Evolutionary conservation across 2,797 vertebrate species (phyloP).

Genomic region (Sternarchorhynchus goeldii): DNA sequence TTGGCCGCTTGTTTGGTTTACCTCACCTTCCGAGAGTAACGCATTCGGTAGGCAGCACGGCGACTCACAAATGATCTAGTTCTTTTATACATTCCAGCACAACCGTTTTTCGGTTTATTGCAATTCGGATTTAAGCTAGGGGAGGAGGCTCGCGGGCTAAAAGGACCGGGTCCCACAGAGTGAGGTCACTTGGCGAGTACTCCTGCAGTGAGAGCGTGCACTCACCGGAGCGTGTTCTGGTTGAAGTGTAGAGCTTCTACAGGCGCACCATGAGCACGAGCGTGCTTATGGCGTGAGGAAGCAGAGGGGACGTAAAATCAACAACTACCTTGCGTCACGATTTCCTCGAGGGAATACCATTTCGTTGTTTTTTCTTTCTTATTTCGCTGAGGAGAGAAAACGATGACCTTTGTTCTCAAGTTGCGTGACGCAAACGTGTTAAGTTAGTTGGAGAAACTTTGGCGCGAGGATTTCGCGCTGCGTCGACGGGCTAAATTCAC

Average conservation of each 20-base stretch:
- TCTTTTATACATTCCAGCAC: too few species aligned
- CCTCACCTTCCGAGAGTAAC: neutral
- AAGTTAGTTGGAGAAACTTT: conserved; percentile 43
- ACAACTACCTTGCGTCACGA: conserved; percentile 3
- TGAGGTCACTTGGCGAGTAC: conserved; percentile 51
- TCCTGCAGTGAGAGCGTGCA: conserved; percentile 29
- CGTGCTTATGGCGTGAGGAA: conserved; percentile 34
- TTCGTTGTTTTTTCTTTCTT: neutral
- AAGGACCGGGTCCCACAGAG: conserved; percentile 48
- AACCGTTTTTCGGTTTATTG: too few species aligned
- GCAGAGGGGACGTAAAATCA: neutral
- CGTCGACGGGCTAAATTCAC: conserved; percentile 31
- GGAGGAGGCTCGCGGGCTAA: conserved; percentile 33
- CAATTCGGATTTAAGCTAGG: too few species aligned
- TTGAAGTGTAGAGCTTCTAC: conserved; percentile 25
- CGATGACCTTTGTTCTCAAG: conserved; percentile 25
- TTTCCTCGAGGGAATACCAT: conserved; percentile 25
- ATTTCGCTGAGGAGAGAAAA: conserved; percentile 15
- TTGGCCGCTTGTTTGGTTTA: neutral
- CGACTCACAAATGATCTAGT: too few species aligned
- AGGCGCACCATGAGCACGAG: conserved; percentile 18
- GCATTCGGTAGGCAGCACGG: too few species aligned
- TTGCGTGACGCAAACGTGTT: conserved; percentile 41
- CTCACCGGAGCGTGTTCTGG: conserved; percentile 32
- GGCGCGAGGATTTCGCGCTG: neutral